phyloP scores from a whole-genome alignment of 1,140 invertebrate genomes.

The Magallana ariakensis region DNA sequence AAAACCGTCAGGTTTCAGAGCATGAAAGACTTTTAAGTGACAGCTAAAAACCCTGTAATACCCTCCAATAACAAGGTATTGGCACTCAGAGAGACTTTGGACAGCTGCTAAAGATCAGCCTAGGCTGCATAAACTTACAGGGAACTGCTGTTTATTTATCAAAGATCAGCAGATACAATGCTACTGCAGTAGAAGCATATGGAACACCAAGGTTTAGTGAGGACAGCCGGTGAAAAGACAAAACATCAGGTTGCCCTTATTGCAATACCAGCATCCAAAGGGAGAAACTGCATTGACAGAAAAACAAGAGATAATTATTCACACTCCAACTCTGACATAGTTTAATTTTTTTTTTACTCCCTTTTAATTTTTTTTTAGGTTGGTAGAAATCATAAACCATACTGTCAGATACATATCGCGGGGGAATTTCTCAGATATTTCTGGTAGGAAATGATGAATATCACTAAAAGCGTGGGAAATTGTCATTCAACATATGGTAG shows the following conservation, averaged over 20 bases:
- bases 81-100: constrained; percentile 8
- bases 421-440: background rate
- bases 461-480: constrained; percentile 34
- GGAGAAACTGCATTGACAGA: background rate
- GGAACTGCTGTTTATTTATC: constrained; percentile 32
- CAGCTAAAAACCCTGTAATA: constrained; percentile 31
- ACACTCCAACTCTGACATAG: constrained; percentile 4
- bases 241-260: constrained; percentile 35
- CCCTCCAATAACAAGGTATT: constrained; percentile 37
- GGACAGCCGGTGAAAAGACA: constrained; percentile 5
- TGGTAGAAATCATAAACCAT: constrained; percentile 34
- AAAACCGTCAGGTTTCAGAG: background rate
- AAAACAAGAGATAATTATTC: constrained; percentile 35
- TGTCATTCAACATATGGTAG: constrained; percentile 28
- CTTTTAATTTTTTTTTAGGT: background rate
- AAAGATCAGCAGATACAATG: constrained; percentile 34
- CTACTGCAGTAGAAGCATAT: constrained; percentile 2
- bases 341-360: background rate
- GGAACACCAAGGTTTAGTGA: background rate
- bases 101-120: constrained; percentile 30
- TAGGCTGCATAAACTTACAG: constrained; percentile 27
- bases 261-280: constrained; percentile 20
- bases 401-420: constrained; percentile 32
- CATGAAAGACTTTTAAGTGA: constrained; percentile 25
- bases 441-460: constrained; percentile 17